Evolutionary conservation across 2,888 invertebrate genomes (phyloP), one percentile per base, ranked within the genome.

Genomic region (Rotaria macrura): DNA sequence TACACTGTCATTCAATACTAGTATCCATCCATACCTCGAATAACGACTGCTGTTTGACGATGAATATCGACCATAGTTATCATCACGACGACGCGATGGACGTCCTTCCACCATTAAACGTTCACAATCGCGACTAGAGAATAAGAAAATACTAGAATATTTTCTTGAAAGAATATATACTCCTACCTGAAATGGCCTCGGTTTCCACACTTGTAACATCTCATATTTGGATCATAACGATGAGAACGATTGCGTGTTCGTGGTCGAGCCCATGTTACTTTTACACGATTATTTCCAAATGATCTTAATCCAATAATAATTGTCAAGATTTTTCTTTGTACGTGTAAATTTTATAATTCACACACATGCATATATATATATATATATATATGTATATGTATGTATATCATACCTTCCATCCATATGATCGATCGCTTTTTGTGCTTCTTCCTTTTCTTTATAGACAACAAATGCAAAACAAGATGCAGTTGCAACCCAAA

Each of bases 351-450:
- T n/a, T n/a, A n/a, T n/a, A n/a, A n/a, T n/a, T n/a, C n/a, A n/a
- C n/a, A n/a, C n/a, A n/a, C n/a, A n/a, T n/a, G n/a, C n/a, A n/a
- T n/a, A n/a, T n/a, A n/a, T n/a, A n/a, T n/a, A n/a, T n/a, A n/a
- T n/a, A n/a, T n/a, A n/a, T n/a, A n/a, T n/a, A n/a, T n/a, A n/a
- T n/a, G n/a, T 65, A 14, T 65, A 65, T 17, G 7, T 34, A 0
- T 14, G 6, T 65, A 65, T 65, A 65, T 34, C 34, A 43, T 91
- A 93, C 93, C 94, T 93, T 91, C 93, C 93, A 92, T 94, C 94
- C 92, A 94, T 94, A 92, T 94, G 94, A 89, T 94, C 93, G 92
- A 94, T 93, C 92, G 94, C 93, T 91, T 94, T 94, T 91, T 94
- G 93, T 92, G 93, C 93, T 89, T 92, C 92, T 88, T 92, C 92